Evolutionary conservation across 2,113 vertebrate species (phyloP), one percentile per base, ranked within the genome.

Genomic region (Phyllostomus hastatus): DNA sequence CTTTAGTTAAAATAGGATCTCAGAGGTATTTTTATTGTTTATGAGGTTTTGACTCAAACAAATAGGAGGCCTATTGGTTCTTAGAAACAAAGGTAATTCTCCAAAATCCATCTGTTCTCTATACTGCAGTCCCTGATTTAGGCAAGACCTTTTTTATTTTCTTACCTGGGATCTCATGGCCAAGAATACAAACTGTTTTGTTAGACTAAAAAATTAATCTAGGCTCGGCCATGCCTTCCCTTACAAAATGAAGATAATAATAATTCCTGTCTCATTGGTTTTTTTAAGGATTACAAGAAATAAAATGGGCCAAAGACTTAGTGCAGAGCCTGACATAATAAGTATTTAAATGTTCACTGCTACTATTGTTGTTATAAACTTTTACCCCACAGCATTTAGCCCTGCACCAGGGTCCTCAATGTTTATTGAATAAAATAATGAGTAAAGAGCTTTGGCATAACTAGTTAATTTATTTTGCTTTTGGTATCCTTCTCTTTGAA

Each of bases 21-120:
- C 85, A 81, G 31, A 85, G 17, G 14, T 73, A 28, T 33, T 73
- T 90, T 85, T 61, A 20, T 6, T 59, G 57, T 70, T 87, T 52
- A 15, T 43, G 57, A 76, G n/a, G 33, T 82, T 52, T 33, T 76
- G 20, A 85, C 26, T 50, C 59, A 83, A 67, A 88, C 59, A 79
- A 4, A 59, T n/a, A 67, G 48, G 38, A 76, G 35, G 35, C 10
- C n/a, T n/a, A 1, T 31, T 43, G 24, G 38, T 48, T 90, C 85
- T 67, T 46, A 82, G 83, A 85, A 95, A 75, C 61, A 84, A 88
- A 87, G 59, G 43, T 69, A n/a, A 28, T 86, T 76, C 82, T 85
- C 73, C 61, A 78, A 88, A 92, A 75, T 35, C 9, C 20, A 35
- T 64, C 41, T 83, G 38, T 41, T 90, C 16, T 95, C 76, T 52